A percentile compares a stretch with the other conserved stretches of the same genome.
Conservation (phyloP, 2,797 vertebrate genomes). For the Acipenser transmontanus region DNA sequence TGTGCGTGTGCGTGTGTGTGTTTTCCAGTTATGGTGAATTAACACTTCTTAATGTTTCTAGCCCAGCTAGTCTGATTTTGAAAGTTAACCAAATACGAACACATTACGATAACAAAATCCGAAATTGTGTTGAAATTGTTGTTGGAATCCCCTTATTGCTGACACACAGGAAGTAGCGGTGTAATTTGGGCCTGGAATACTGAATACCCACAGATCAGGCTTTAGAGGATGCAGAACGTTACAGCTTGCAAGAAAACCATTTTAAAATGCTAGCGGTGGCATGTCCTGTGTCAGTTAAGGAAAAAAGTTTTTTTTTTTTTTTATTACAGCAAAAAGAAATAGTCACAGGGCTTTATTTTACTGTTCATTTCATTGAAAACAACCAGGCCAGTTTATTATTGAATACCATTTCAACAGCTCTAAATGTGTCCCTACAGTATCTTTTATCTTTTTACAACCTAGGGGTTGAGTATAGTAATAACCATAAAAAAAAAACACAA, state of each 20-base stretch:
- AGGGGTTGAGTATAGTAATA: too few relatives aligned
- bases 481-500: too few relatives aligned
- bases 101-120: background rate
- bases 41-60: background rate
- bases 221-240: background rate
- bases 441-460: too few relatives aligned
- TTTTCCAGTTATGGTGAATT: background rate
- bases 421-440: background rate
- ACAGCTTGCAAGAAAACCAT: background rate
- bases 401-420: background rate
- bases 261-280: background rate
- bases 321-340: background rate
- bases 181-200: background rate
- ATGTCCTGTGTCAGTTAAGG: background rate
- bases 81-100: background rate
- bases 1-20: slow-evolving; percentile 10
- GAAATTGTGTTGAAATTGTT: background rate
- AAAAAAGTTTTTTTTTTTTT: background rate
- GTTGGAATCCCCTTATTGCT: background rate
- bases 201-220: background rate
- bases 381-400: background rate
- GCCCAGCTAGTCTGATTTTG: background rate
- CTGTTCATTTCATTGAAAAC: background rate
- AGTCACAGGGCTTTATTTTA: background rate
- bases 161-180: background rate